Conservation (phyloP, 2,888 invertebrate genomes). For the Nebria salina region DNA sequence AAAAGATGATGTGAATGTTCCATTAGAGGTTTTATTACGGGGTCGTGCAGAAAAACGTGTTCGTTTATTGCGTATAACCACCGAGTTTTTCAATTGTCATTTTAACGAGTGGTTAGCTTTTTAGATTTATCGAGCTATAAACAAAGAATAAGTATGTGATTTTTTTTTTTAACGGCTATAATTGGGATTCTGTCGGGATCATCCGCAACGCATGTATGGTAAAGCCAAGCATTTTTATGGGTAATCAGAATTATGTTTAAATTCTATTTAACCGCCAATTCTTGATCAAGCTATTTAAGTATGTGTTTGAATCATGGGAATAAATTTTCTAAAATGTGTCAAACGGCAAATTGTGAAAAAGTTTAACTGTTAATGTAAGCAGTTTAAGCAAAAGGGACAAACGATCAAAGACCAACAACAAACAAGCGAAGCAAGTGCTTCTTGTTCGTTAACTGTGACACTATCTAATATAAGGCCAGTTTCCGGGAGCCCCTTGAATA, state of each 20-base stretch:
- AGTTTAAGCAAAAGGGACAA: neutral
- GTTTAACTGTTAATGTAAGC: neutral
- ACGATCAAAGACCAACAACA: neutral
- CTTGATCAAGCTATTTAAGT: too few relatives aligned
- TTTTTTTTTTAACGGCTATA: too few relatives aligned
- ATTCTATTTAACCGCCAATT: too few relatives aligned
- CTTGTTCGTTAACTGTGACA: conserved; percentile 31
- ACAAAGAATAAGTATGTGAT: too few relatives aligned
- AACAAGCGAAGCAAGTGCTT: conserved; percentile 9
- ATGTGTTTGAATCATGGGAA: too few relatives aligned
- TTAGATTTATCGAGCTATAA: too few relatives aligned
- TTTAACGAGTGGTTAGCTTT: neutral
- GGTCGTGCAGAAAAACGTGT: conserved; percentile 6
- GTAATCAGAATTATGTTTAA: too few relatives aligned
- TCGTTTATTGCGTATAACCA: neutral
- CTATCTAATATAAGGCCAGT: conserved; percentile 31
- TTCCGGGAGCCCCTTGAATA: conserved; percentile 39
- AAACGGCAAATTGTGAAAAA: too few relatives aligned
- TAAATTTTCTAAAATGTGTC: too few relatives aligned
- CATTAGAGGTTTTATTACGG: conserved; percentile 6
- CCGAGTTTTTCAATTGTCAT: neutral
- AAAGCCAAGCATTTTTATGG: too few relatives aligned
- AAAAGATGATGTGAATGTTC: neutral
- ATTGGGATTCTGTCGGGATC: too few relatives aligned
- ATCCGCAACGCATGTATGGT: too few relatives aligned